Evolutionary conservation across 2,888 invertebrate genomes (phyloP), one percentile per base, ranked within the genome.

Genomic region (Gryllus longicercus): DNA sequence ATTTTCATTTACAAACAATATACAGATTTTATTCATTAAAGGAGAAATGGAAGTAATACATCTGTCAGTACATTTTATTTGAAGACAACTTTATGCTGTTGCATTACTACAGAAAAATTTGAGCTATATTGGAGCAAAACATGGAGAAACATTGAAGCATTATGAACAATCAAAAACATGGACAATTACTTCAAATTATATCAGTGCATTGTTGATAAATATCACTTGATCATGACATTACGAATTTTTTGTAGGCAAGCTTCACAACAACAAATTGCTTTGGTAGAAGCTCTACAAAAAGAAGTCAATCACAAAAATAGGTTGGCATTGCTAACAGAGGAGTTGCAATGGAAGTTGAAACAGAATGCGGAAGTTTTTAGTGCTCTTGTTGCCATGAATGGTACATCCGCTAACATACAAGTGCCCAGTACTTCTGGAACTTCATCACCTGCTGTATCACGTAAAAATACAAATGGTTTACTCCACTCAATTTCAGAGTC

Each of bases 311-410:
- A 94, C 83, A 94, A 94, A 84, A 92, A 93, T 82, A 89, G 95
- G 2, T 87, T 96, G 77, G 91, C 92, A 0, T 93, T 94, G 85
- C 92, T 94, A 85, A 96, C 96, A 85, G 97, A 97, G 87, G 95
- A 96, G 87, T 90, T 97, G 3, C 91, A 94, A 84, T 97, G 95
- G 92, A 94, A 94, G 85, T 90, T 97, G 81, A 91, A 94, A 84
- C 95, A 95, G 86, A 95, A 94, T 86, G 93, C 93, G 80, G 93
- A 95, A 87, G 93, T 94, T 76, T 89, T 90, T 23, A 86, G 85
- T 51, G 87, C 87, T 49, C 81, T 85, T 25, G 85, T 84, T 2
- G 83, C 81, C 14, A 12, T 81, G 63, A 63, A 80, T 79, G 81
- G 80, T 63, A 51, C 75, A 50, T 75, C 76, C 1, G 51, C 63